phyloP scores from a whole-genome alignment of 2,888 invertebrate genomes.

The Ectropis crepuscularia region DNA sequence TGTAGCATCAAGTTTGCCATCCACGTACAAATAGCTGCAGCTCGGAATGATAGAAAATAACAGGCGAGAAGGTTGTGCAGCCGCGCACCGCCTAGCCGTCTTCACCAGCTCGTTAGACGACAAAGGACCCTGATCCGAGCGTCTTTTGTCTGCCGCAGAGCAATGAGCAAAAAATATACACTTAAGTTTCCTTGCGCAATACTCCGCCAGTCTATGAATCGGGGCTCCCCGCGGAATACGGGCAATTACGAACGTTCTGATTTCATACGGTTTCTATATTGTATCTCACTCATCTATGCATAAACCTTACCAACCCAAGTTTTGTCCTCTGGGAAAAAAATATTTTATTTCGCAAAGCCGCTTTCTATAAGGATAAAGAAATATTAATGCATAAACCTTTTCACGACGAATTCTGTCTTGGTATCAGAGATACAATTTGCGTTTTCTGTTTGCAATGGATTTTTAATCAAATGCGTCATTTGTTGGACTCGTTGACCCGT shows the following conservation, averaged over 20 bases:
- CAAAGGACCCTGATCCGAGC: constrained; percentile 63
- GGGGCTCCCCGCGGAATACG: constrained; percentile 41
- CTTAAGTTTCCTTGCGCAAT: constrained; percentile 43
- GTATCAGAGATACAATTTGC: constrained; percentile 30
- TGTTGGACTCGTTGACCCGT: constrained; percentile 45
- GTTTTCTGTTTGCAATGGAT: constrained; percentile 45
- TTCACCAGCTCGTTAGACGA: constrained; percentile 65
- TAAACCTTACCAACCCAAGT: constrained; percentile 24
- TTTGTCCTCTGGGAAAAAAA: constrained; percentile 35
- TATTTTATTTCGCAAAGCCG: constrained; percentile 35
- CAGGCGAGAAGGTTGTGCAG: constrained; percentile 12
- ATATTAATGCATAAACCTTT: constrained; percentile 34
- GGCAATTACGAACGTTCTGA: constrained; percentile 46
- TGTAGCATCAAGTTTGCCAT: constrained; percentile 26
- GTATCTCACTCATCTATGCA: constrained; percentile 22
- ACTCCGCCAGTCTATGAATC: constrained; percentile 35
- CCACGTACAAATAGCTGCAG: constrained; percentile 34
- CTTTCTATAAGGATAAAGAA: constrained; percentile 29
- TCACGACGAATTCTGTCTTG: constrained; percentile 11
- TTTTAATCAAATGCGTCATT: constrained; percentile 51
- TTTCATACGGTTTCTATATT: constrained; percentile 40
- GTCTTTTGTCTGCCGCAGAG: constrained; percentile 57
- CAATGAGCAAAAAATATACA: constrained; percentile 57
- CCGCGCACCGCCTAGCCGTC: constrained; percentile 32
- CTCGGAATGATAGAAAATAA: constrained; percentile 46